These are phyloP conservation scores for Sorex fumeus DNA, from an alignment of 2,113 vertebrate genomes.

Conservation along the genomic window DNA sequence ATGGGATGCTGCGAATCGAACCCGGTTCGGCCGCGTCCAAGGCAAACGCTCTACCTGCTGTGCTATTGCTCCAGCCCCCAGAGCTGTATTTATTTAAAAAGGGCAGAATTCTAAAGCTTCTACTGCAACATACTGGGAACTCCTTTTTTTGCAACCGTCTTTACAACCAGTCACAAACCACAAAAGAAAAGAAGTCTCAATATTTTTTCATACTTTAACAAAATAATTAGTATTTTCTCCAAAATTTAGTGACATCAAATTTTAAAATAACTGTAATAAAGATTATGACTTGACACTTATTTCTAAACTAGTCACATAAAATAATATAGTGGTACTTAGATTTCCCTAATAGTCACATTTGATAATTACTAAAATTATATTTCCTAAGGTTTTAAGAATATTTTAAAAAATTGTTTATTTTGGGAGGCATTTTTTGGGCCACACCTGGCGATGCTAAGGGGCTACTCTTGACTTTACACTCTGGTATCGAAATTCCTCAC, in stretches of 20 bases:
- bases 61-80: too few relatives aligned
- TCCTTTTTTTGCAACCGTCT: slow-evolving; percentile 21
- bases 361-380: slow-evolving; percentile 52
- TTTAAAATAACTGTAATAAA: slow-evolving; percentile 44
- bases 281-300: slow-evolving; percentile 33
- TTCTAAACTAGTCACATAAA: slow-evolving; percentile 57
- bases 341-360: slow-evolving; percentile 22
- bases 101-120: not conserved
- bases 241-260: slow-evolving; percentile 46
- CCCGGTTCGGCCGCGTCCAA: too few relatives aligned
- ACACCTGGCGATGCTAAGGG: too few relatives aligned
- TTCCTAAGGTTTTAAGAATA: not conserved
- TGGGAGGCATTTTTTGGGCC: too few relatives aligned
- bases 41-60: too few relatives aligned
- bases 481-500: too few relatives aligned
- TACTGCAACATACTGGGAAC: not conserved
- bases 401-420: not conserved
- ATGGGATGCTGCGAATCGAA: too few relatives aligned
- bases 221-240: slow-evolving; percentile 17
- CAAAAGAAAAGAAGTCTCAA: not conserved
- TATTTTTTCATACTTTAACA: slow-evolving; percentile 35
- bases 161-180: slow-evolving; percentile 53
- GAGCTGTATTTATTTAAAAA: too few relatives aligned
- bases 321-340: not conserved
- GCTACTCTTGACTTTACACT: too few relatives aligned